These are phyloP conservation scores for Leptinotarsa lineolata DNA, from an alignment of 1,140 invertebrate species.

Conservation along the genomic window DNA sequence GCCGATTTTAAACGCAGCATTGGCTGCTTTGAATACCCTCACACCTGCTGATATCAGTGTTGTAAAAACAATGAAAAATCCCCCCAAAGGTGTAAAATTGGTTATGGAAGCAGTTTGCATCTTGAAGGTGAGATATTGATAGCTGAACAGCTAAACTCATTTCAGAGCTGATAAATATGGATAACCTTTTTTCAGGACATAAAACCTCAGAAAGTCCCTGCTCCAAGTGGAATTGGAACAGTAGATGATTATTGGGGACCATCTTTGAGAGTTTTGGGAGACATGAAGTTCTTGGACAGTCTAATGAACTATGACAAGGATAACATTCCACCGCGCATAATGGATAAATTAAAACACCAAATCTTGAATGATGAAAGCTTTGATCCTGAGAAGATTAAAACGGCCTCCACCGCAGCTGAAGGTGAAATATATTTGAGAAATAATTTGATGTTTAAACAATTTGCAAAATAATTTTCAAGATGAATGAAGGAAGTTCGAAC, in stretches of 20 bases:
- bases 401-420: conserved; percentile 76
- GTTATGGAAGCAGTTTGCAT: conserved; percentile 97
- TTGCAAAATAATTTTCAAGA: too few species aligned
- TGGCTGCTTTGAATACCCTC: conserved; percentile 87
- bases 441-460: too few species aligned
- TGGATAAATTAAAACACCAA: conserved; percentile 82
- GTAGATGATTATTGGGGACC: conserved; percentile 93
- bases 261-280: conserved; percentile 86
- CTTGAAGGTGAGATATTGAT: conserved; percentile 69
- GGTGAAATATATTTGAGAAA: conserved; percentile 55
- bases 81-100: conserved; percentile 88
- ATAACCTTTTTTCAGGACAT: conserved; percentile 63
- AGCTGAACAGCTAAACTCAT: background rate
- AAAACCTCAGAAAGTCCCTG: conserved; percentile 82
- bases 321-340: conserved; percentile 79
- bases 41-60: conserved; percentile 91
- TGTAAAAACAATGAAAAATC: conserved; percentile 97
- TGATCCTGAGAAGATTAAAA: conserved; percentile 88
- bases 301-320: conserved; percentile 91
- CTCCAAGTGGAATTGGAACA: conserved; percentile 75
- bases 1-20: conserved; percentile 88
- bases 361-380: conserved; percentile 84
- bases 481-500: too few species aligned
- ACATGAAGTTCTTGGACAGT: conserved; percentile 86
- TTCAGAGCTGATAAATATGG: conserved; percentile 58